A percentile compares a stretch with the other conserved stretches of the same genome.
phyloP scores from a whole-genome alignment of 2,797 vertebrate genomes.

The Crenuchus spilurus region DNA sequence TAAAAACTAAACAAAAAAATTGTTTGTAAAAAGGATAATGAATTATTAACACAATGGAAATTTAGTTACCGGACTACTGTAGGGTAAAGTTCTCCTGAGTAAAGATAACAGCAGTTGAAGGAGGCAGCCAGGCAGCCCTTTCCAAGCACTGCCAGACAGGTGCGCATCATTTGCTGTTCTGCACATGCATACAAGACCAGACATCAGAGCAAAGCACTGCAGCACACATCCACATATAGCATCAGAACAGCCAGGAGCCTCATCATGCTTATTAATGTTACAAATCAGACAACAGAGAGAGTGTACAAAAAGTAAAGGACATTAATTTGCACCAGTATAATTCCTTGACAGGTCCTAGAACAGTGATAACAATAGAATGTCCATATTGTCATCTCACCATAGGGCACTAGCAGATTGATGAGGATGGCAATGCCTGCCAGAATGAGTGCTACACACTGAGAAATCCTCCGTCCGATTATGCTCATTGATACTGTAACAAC shows the following conservation, averaged over 20 bases:
- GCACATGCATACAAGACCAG: slow-evolving; percentile 40
- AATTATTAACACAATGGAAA: too few relatives aligned
- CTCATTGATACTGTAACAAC: slow-evolving; percentile 80
- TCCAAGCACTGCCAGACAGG: slow-evolving; percentile 85
- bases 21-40: too few relatives aligned
- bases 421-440: slow-evolving; percentile 82
- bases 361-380: background rate
- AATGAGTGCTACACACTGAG: slow-evolving; percentile 79
- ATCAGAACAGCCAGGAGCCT: background rate
- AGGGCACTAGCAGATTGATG: slow-evolving; percentile 82
- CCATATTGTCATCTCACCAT: slow-evolving; percentile 72
- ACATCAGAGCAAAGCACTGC: slow-evolving; percentile 14
- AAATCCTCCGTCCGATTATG: slow-evolving; percentile 81
- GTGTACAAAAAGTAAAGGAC: too few relatives aligned
- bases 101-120: slow-evolving; percentile 89
- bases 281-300: background rate
- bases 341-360: background rate
- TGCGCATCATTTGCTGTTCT: slow-evolving; percentile 81
- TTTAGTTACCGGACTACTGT: slow-evolving; percentile 87
- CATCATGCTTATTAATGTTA: background rate
- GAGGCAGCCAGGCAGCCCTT: slow-evolving; percentile 91
- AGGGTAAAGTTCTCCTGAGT: slow-evolving; percentile 88
- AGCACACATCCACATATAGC: background rate
- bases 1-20: too few relatives aligned
- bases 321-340: background rate